phyloP scores from a whole-genome alignment of 1,140 invertebrate genomes.

The Cheumatopsyche charites region DNA sequence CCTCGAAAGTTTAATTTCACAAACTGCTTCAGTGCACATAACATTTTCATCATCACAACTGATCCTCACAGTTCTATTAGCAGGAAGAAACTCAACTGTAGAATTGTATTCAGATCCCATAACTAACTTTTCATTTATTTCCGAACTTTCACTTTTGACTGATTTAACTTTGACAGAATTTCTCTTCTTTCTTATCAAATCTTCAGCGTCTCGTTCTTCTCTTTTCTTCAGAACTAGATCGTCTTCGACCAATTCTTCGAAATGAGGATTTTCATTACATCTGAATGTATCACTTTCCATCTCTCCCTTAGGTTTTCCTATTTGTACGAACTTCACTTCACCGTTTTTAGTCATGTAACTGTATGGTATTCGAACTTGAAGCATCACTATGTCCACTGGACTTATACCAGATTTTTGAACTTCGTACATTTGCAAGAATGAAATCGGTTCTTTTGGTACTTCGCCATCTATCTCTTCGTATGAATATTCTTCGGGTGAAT shows the following conservation, averaged over 20 bases:
- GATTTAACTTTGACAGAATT: too few species aligned
- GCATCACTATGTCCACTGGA: slow-evolving; percentile 52
- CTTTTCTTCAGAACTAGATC: too few species aligned
- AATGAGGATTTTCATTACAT: slow-evolving; percentile 39
- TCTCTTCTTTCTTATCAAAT: too few species aligned
- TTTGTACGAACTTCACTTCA: slow-evolving; percentile 49
- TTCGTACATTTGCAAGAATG: slow-evolving; percentile 50
- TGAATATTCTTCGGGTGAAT: slow-evolving; percentile 53
- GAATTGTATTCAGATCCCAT: too few species aligned
- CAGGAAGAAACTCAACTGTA: too few species aligned
- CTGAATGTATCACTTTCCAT: slow-evolving; percentile 50
- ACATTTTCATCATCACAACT: too few species aligned
- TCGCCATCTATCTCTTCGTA: slow-evolving; percentile 37
- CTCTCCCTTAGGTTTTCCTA: slow-evolving; percentile 50
- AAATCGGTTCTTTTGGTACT: slow-evolving; percentile 1
- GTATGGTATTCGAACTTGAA: slow-evolving; percentile 52
- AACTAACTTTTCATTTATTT: too few species aligned
- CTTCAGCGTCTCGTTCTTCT: too few species aligned
- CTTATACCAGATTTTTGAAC: slow-evolving; percentile 57
- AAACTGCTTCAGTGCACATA: too few species aligned
- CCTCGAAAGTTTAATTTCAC: too few species aligned
- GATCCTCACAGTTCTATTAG: too few species aligned
- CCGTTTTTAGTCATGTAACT: slow-evolving; percentile 37
- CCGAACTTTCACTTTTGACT: too few species aligned
- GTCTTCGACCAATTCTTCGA: not conserved